phyloP scores from a whole-genome alignment of 2,888 invertebrate genomes.

The Scelioninae gen. 2 region DNA sequence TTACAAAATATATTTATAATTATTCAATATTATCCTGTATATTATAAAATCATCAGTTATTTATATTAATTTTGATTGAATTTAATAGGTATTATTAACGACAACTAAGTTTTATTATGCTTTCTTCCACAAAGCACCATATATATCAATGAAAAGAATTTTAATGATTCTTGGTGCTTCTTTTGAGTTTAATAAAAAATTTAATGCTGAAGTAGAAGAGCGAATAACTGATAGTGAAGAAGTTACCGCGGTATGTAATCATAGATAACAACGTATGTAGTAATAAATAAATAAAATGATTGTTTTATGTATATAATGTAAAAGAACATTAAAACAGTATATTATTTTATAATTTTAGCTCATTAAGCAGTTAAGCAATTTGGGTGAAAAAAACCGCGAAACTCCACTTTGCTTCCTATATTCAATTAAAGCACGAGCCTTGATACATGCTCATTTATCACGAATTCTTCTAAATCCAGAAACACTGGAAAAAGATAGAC shows the following conservation, averaged over 20 bases:
- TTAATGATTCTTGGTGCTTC: constrained; percentile 98
- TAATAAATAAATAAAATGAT: constrained; percentile 1
- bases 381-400: constrained; percentile 98
- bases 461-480: constrained; percentile 86
- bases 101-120: constrained; percentile 98
- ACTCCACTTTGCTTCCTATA: constrained; percentile 93
- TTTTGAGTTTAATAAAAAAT: constrained; percentile 94
- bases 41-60: too few relatives aligned
- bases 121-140: constrained; percentile 96
- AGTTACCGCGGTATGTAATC: constrained; percentile 86
- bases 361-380: constrained; percentile 91
- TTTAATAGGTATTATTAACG: constrained; percentile 86
- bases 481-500: constrained; percentile 89
- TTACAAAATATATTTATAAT: too few relatives aligned
- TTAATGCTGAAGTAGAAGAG: constrained; percentile 95
- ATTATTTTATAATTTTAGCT: constrained; percentile 77
- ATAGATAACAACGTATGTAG: background rate
- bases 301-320: too few relatives aligned
- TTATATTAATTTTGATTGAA: constrained; percentile 17
- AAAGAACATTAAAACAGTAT: too few relatives aligned
- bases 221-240: constrained; percentile 96
- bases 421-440: constrained; percentile 93
- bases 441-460: constrained; percentile 97
- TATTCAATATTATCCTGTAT: too few relatives aligned
- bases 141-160: constrained; percentile 95